Base-by-base conservation (phyloP, 2,113 vertebrate genomes). In the Rhinopomastus cyanomelas region DNA sequence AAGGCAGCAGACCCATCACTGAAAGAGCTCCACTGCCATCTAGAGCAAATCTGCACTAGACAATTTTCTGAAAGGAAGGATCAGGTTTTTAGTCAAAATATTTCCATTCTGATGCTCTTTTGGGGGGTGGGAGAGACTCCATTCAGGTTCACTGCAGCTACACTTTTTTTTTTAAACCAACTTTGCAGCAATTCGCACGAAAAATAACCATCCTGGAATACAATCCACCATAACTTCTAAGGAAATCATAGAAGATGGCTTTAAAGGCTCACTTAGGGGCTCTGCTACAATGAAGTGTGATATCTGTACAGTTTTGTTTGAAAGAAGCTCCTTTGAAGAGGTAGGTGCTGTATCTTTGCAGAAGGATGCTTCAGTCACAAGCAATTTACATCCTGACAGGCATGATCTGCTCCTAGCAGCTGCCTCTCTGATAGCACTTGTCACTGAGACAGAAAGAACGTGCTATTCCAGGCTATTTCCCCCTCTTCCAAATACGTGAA, bases 11-110 rank as follows among this genome's bases (percentile, higher is more conserved):
- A 37, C 16, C 15, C 0, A 3, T 18, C 44, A 96, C 34, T 85
- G 80, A 91, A 97, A 98, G 97, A 91, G 32, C 81, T 84, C 82
- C 87, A 92, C 88, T 97, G 97, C 97, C 97, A 98, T 97, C 98
- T 97, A 97, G 90, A 96, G 97, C 74, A 2, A 65, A 37, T 22
- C 12, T 53, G 27, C 27, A 61, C 9, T 29, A 87, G 44, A 5
- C 34, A n/a, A 1, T 34, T 56, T 60, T 64, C 66, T 60, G 19
- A 68, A 67, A 77, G 62, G 52, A 5, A 76, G 16, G 16, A 65
- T 30, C 15, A 32, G 39, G 61, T 17, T 64, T 20, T 56, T 53
- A 76, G 26, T 71, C 36, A 95, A 94, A 92, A 36, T 69, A 75
- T 72, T 91, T 89, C 66, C 46, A 16, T 86, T 62, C 59, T 88